phyloP scores from a whole-genome alignment of 92 coral and sea anemone species.

The Chrysogorgia sp. region DNA sequence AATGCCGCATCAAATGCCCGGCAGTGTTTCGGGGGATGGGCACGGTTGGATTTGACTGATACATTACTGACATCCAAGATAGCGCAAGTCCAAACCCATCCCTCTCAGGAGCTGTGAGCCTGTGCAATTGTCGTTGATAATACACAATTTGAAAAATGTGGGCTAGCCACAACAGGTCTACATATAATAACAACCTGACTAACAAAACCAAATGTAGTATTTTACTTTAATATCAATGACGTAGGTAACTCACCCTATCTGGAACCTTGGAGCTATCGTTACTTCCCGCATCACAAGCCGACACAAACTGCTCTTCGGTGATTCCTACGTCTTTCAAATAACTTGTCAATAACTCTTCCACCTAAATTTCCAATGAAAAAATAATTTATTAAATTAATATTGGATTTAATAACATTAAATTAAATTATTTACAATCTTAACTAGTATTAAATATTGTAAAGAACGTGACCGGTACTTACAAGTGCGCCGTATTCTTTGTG shows the following conservation, averaged over 20 bases:
- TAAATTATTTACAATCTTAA: background rate
- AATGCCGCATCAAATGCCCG: no score
- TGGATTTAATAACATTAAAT: background rate
- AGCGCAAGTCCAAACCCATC: no score
- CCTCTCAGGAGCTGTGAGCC: no score
- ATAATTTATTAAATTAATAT: background rate
- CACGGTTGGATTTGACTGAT: no score
- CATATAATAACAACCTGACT: no score
- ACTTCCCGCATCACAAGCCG: constrained; percentile 73
- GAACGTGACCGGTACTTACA: constrained; percentile 61
- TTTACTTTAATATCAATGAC: no score
- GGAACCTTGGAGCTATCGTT: constrained; percentile 68
- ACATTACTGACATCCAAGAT: no score
- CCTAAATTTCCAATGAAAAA: constrained; percentile 45
- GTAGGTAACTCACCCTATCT: constrained; percentile 61
- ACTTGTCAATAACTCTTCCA: constrained; percentile 85
- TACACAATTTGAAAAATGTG: no score
- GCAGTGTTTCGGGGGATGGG: no score
- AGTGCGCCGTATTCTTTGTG: constrained; percentile 75
- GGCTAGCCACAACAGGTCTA: no score
- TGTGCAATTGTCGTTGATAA: no score
- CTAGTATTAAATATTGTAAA: background rate
- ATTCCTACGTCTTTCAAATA: constrained; percentile 93
- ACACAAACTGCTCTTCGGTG: constrained; percentile 82
- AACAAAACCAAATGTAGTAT: no score